Evolutionary conservation across 2,113 vertebrate genomes (phyloP).

Genomic region (Eleginops maclovinus): DNA sequence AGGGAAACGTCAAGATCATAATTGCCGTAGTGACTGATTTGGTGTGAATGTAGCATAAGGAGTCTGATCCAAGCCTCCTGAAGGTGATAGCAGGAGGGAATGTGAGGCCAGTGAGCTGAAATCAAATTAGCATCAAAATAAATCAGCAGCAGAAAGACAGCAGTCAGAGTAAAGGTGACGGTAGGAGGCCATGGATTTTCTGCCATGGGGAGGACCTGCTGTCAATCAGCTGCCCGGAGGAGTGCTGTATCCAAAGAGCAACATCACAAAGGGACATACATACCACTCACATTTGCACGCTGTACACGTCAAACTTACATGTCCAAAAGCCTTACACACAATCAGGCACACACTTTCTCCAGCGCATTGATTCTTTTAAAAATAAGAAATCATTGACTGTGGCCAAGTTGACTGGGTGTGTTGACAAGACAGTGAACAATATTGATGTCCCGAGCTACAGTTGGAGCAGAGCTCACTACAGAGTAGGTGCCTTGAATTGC

Average conservation of each 20-base stretch:
- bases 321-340: slow-evolving; percentile 4
- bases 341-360: background rate
- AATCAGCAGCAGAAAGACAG: slow-evolving; percentile 73
- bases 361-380: slow-evolving; percentile 57
- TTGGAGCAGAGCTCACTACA: slow-evolving; percentile 34
- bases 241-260: slow-evolving; percentile 26
- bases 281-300: slow-evolving; percentile 3
- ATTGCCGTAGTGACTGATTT: too few relatives aligned
- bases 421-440: slow-evolving; percentile 67
- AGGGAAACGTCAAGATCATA: too few relatives aligned
- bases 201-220: slow-evolving; percentile 65
- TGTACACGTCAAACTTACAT: slow-evolving; percentile 6
- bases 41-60: background rate
- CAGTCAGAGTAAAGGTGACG: slow-evolving; percentile 73
- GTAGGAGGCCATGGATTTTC: slow-evolving; percentile 77
- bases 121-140: slow-evolving; percentile 78
- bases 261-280: slow-evolving; percentile 37
- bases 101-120: slow-evolving; percentile 61
- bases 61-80: slow-evolving; percentile 21
- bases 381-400: slow-evolving; percentile 70
- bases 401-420: slow-evolving; percentile 43
- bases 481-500: slow-evolving; percentile 46
- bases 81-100: slow-evolving; percentile 50
- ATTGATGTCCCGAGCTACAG: slow-evolving; percentile 54
- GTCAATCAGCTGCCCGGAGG: slow-evolving; percentile 67